Percentiles rank a stretch among this genome's conserved stretches.
Conservation (phyloP, 2,113 vertebrate species). For the Oplegnathus fasciatus region DNA sequence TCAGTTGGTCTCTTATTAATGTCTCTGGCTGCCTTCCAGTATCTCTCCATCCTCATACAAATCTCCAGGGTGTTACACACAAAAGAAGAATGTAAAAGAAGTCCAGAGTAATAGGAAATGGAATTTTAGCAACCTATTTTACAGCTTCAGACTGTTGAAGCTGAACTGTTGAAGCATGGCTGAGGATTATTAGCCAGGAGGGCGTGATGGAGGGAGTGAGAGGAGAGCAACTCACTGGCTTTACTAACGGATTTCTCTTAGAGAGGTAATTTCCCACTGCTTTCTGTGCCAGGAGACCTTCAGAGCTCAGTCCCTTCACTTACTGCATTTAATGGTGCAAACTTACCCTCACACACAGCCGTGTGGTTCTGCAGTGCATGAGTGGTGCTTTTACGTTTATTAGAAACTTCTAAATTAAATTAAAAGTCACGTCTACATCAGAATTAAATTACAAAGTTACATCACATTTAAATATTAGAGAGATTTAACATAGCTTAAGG, state of each 20-base stretch:
- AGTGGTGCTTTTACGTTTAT: conserved; percentile 26
- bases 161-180: conserved; percentile 1
- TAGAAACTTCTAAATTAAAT: conserved; percentile 39
- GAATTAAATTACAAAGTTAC: conserved; percentile 27
- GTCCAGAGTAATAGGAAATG: conserved; percentile 20
- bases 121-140: conserved; percentile 35
- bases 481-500: conserved; percentile 23
- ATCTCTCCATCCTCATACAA: neutral
- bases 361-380: neutral
- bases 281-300: conserved; percentile 26
- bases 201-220: neutral
- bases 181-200: conserved; percentile 35
- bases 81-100: conserved; percentile 25
- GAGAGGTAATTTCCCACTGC: conserved; percentile 37
- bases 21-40: conserved; percentile 30
- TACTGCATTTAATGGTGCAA: conserved; percentile 26
- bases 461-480: conserved; percentile 25
- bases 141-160: conserved; percentile 19
- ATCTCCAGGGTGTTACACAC: neutral
- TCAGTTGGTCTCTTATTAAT: conserved; percentile 5
- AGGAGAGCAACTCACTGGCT: conserved; percentile 1
- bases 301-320: neutral
- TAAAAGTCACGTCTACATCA: conserved; percentile 12
- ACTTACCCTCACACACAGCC: neutral
- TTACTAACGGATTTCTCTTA: conserved; percentile 38